phyloP scores from a whole-genome alignment of 2,113 vertebrate species.

The Candoia aspera region DNA sequence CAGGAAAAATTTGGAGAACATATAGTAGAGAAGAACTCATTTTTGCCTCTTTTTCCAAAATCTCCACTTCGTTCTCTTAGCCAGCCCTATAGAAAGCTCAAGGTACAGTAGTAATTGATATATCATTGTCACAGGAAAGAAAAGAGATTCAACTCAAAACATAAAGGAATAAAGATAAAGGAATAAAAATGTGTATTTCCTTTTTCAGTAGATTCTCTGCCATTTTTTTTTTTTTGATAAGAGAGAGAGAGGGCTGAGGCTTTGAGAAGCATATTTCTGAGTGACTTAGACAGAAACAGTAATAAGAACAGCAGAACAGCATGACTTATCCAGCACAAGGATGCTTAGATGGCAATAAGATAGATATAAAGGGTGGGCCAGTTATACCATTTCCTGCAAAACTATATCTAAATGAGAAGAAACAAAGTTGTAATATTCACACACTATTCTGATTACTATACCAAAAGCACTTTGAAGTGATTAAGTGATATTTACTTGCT shows the following conservation, averaged over 20 bases:
- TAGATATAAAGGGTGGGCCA: neutral
- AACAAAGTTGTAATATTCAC: neutral
- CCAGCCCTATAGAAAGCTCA: neutral
- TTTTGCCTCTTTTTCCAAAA: neutral
- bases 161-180: neutral
- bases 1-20: neutral
- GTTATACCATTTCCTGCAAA: neutral
- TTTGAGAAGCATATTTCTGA: neutral
- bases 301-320: neutral
- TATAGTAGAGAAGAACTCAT: neutral
- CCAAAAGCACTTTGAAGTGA: slow-evolving; percentile 19
- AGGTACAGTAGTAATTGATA: neutral
- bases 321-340: neutral
- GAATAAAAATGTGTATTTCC: neutral
- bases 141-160: neutral
- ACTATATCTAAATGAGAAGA: neutral
- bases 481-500: neutral
- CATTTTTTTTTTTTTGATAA: neutral
- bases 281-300: neutral
- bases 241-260: neutral
- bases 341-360: neutral
- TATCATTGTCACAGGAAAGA: neutral
- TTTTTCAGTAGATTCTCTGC: neutral
- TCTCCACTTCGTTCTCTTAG: neutral
- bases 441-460: neutral